These are phyloP conservation scores for Ictalurus punctatus DNA, from an alignment of 2,113 vertebrate species.

Conservation along the genomic window DNA sequence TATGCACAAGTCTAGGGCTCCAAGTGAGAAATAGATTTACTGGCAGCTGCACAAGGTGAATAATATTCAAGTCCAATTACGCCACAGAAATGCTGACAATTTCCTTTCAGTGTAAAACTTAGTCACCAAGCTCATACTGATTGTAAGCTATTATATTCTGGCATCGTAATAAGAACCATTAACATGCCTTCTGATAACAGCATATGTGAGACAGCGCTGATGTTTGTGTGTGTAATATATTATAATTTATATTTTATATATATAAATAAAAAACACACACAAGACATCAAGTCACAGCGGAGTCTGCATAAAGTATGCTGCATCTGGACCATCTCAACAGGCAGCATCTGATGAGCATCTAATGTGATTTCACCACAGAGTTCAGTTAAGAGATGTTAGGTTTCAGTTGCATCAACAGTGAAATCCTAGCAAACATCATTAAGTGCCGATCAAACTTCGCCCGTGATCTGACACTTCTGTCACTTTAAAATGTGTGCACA, in stretches of 20 bases:
- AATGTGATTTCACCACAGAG: constrained; percentile 7
- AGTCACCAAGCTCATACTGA: background rate
- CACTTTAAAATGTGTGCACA: background rate
- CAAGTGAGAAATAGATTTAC: background rate
- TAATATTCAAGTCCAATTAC: background rate
- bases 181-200: background rate
- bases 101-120: background rate
- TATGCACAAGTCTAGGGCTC: background rate
- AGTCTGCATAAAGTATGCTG: background rate
- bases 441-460: constrained; percentile 7
- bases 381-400: constrained; percentile 10
- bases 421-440: background rate
- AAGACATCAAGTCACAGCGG: background rate
- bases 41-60: constrained; percentile 1
- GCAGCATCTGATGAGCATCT: constrained; percentile 2
- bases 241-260: too few relatives aligned
- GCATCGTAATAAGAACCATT: background rate
- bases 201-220: background rate
- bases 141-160: background rate
- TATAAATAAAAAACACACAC: too few relatives aligned
- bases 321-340: constrained; percentile 23
- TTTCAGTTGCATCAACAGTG: background rate
- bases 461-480: background rate
- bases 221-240: too few relatives aligned
- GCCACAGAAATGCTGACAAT: background rate